Conservation (phyloP, 2,888 invertebrate genomes). For the Ornithoptera priamus region DNA sequence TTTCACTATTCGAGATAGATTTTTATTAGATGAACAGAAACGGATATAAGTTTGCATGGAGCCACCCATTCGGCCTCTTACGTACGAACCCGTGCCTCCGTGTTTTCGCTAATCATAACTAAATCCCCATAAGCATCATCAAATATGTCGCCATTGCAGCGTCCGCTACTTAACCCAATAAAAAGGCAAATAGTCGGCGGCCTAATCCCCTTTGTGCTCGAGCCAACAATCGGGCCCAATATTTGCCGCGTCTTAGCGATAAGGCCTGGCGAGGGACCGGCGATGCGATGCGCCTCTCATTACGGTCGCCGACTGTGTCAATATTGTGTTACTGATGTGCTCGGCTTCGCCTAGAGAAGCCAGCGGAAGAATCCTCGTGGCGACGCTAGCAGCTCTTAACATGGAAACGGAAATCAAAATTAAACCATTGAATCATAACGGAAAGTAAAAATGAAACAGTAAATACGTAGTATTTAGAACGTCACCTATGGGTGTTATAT, state of each 20-base stretch:
- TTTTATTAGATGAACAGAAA: too few relatives aligned
- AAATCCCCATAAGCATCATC: conserved; percentile 5
- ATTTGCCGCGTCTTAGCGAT: conserved; percentile 60
- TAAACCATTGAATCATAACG: too few relatives aligned
- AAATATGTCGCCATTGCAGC: not conserved
- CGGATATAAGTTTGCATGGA: too few relatives aligned
- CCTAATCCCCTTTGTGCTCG: conserved; percentile 52
- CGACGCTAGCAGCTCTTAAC: too few relatives aligned
- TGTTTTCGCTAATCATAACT: not conserved
- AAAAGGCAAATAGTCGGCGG: conserved; percentile 59
- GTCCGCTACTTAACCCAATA: conserved; percentile 47
- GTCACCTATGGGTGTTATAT: too few relatives aligned
- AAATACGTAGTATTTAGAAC: too few relatives aligned
- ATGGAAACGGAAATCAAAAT: too few relatives aligned
- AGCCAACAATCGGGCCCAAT: conserved; percentile 53
- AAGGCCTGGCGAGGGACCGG: conserved; percentile 48
- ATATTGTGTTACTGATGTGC: conserved; percentile 53
- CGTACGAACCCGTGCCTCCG: too few relatives aligned
- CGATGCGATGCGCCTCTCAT: conserved; percentile 46
- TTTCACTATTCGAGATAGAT: too few relatives aligned
- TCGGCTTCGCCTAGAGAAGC: conserved; percentile 37
- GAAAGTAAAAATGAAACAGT: too few relatives aligned
- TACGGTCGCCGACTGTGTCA: conserved; percentile 53
- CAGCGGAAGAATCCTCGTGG: conserved; percentile 20
- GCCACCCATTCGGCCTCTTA: too few relatives aligned